Evolutionary conservation across 2,113 vertebrate species (phyloP).

Genomic region (Oncorhynchus clarkii): DNA sequence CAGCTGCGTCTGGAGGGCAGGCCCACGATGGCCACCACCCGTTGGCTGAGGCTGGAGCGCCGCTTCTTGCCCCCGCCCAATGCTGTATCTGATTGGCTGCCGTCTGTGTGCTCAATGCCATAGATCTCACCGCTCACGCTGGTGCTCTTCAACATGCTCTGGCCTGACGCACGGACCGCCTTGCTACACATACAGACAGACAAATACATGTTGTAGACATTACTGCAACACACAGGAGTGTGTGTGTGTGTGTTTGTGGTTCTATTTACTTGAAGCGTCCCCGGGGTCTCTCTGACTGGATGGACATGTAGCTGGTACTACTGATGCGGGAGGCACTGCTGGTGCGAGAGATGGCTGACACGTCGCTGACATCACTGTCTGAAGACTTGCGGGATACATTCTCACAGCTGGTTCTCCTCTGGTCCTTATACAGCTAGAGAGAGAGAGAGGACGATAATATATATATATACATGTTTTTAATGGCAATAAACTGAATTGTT

Average conservation of each 20-base stretch:
- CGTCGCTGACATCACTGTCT: conserved; percentile 98
- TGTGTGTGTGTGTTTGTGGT: conserved; percentile 11
- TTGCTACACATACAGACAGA: conserved; percentile 63
- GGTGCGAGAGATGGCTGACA: conserved; percentile 98
- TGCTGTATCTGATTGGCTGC: conserved; percentile 97
- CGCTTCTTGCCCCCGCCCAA: conserved; percentile 89
- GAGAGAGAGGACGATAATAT: background rate
- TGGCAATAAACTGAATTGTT: no score
- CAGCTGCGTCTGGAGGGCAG: conserved; percentile 84
- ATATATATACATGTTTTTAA: no score
- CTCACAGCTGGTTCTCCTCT: conserved; percentile 89
- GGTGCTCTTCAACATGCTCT: conserved; percentile 93
- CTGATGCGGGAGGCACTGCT: conserved; percentile 99
- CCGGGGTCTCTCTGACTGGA: conserved; percentile 94
- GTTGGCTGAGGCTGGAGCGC: conserved; percentile 93
- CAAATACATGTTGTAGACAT: conserved; percentile 2
- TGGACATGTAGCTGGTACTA: conserved; percentile 99
- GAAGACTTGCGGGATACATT: conserved; percentile 96
- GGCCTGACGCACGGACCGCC: conserved; percentile 88
- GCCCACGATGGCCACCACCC: conserved; percentile 89
- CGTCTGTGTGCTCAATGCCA: conserved; percentile 91
- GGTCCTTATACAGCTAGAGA: conserved; percentile 85
- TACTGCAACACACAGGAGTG: background rate
- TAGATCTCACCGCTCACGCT: conserved; percentile 97
- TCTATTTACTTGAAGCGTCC: conserved; percentile 87